Base-by-base conservation (phyloP, 2,797 vertebrate genomes). In the Coracias cyanogaster region DNA sequence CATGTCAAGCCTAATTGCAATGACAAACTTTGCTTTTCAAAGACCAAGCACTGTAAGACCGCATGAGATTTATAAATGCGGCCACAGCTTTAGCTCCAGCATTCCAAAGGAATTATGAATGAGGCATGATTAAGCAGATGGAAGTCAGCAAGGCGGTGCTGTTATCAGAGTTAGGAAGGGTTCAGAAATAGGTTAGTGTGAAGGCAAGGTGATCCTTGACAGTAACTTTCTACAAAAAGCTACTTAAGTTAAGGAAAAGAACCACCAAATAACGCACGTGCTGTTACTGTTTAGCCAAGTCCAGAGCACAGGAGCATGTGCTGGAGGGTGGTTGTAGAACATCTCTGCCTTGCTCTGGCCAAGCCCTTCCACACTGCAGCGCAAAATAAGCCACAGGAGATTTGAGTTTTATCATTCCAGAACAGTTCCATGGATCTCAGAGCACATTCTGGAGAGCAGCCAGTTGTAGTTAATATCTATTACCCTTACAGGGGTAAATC, bases 101-200 rank as follows among this genome's bases (percentile, higher is more conserved):
- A 88, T 95, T 92, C 92, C 87, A 12, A 39, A 78, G 33, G 51
- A 82, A 89, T 89, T 74, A 87, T 49, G 80, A 95, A 80, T 41
- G 46, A 88, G 45, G 76, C 76, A 80, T 70, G 79, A 94, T 79
- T 76, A 89, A 95, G 66, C 29, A 93, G 70, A 60, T 1, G 29
- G 18, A 72, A 91, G 51, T 46, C 72, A 95, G 82, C 65, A 96
- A 37, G 28, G 64, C 29, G 52, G 39, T 19, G 84, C 62, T 87
- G 7, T 48, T 73, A 55, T 51, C 60, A 91, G 35, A 71, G 35
- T 31, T 16, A 29, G 33, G 31, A 41, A 72, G 64, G 20, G 39
- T 48, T 80, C 52, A 60, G 22, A 31, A 82, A 66, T 1, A 62
- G 35, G 9, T 57, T 83, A 57, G 10, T 19, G 15, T 18, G n/a